Percentiles rank a stretch among this genome's conserved stretches.
Conservation (phyloP, 1,140 invertebrate species). For the Camponotus vicinus region DNA sequence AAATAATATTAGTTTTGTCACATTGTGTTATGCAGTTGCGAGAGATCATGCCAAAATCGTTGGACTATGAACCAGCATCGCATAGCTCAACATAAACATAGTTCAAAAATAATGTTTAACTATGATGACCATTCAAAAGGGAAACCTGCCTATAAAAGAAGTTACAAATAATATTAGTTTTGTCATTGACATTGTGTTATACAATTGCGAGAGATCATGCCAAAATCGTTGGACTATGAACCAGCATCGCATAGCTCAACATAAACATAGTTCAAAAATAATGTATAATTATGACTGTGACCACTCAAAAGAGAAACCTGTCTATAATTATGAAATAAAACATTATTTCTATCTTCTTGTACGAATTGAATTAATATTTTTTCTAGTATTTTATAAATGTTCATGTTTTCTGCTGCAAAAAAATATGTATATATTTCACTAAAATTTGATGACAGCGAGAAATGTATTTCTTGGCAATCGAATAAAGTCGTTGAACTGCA, state of each 20-base stretch:
- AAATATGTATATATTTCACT: background rate
- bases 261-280: background rate
- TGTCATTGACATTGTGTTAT: background rate
- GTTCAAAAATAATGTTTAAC: background rate
- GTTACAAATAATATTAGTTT: background rate
- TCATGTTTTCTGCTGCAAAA: background rate
- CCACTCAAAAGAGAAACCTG: background rate
- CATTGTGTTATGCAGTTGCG: background rate
- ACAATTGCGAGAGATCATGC: constrained; percentile 4
- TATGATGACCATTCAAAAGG: background rate
- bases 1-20: background rate
- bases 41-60: constrained; percentile 35
- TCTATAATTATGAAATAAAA: background rate
- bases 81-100: background rate
- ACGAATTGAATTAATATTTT: background rate
- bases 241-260: constrained; percentile 4
- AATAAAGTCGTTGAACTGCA: constrained; percentile 19
- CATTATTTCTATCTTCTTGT: background rate
- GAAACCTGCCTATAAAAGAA: background rate
- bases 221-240: constrained; percentile 5
- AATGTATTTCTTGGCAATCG: constrained; percentile 9
- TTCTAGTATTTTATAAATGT: background rate
- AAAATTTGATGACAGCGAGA: background rate
- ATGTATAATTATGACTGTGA: background rate
- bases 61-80: constrained; percentile 7